These are phyloP conservation scores for Semicossyphus pulcher DNA, from an alignment of 2,113 vertebrate species.

Conservation along the genomic window DNA sequence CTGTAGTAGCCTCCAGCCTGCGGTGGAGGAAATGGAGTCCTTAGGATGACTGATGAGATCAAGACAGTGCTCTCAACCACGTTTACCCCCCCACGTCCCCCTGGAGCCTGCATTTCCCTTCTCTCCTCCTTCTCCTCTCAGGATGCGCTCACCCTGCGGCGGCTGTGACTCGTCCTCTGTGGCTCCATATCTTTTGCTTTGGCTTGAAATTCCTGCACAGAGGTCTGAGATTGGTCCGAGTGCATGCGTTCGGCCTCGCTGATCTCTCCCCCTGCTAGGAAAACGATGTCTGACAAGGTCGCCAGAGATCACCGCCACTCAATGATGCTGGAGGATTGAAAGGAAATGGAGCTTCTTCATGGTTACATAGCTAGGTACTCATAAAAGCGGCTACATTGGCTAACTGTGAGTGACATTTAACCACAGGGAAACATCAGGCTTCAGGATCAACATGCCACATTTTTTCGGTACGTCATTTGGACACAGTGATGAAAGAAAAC, in stretches of 20 bases:
- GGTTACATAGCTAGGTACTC: slow-evolving; percentile 9
- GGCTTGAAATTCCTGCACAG: slow-evolving; percentile 65
- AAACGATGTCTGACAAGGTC: slow-evolving; percentile 71
- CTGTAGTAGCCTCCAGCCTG: slow-evolving; percentile 69
- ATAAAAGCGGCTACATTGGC: slow-evolving; percentile 27
- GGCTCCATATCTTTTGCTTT: slow-evolving; percentile 57
- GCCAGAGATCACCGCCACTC: slow-evolving; percentile 58
- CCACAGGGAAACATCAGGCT: slow-evolving; percentile 25
- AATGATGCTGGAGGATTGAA: slow-evolving; percentile 33
- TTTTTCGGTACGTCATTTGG: slow-evolving; percentile 15
- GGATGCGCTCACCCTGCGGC: slow-evolving; percentile 62
- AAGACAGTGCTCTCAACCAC: slow-evolving; percentile 68
- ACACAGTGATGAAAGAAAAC: slow-evolving; percentile 9
- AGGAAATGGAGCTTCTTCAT: slow-evolving; percentile 52
- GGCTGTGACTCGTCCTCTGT: slow-evolving; percentile 58
- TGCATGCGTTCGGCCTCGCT: slow-evolving; percentile 26
- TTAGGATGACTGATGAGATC: slow-evolving; percentile 82
- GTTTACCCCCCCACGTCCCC: slow-evolving; percentile 32
- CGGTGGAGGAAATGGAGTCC: slow-evolving; percentile 79
- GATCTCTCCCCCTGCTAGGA: slow-evolving; percentile 32
- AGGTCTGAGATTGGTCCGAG: slow-evolving; percentile 45
- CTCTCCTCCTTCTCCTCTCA: slow-evolving; percentile 39
- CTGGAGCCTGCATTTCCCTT: slow-evolving; percentile 57
- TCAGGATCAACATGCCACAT: slow-evolving; percentile 15
- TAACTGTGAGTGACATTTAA: slow-evolving; percentile 36